These are phyloP conservation scores for Prunella himalayana DNA, from an alignment of 2,113 vertebrate species.

Conservation along the genomic window DNA sequence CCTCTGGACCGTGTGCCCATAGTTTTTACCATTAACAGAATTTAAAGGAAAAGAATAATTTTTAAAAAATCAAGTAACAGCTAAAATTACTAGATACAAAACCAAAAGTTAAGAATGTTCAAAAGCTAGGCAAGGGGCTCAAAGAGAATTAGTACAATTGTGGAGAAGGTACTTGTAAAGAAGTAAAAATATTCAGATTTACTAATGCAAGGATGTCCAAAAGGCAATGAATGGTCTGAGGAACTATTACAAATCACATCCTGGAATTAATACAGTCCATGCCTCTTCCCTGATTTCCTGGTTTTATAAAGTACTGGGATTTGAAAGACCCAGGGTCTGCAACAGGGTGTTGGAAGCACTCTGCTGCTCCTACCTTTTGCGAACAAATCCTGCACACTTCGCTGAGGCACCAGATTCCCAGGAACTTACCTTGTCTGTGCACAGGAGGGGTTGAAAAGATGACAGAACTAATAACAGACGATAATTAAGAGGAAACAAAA, in stretches of 20 bases:
- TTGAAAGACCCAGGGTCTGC: background rate
- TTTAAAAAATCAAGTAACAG: background rate
- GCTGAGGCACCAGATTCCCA: slow-evolving; percentile 15
- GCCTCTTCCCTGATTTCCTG: background rate
- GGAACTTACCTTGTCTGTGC: slow-evolving; percentile 48
- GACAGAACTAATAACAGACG: slow-evolving; percentile 2
- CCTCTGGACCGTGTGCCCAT: background rate
- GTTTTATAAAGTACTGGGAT: background rate
- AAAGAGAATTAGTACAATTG: background rate
- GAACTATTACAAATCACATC: background rate
- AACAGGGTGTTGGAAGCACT: background rate
- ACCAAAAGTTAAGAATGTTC: background rate
- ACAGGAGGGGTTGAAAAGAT: slow-evolving; percentile 1
- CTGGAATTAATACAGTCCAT: background rate
- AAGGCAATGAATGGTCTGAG: background rate
- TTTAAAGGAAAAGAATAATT: background rate
- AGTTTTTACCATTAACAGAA: slow-evolving; percentile 3
- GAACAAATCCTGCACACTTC: slow-evolving; percentile 10
- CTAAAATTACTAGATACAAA: background rate
- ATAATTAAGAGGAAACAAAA: background rate
- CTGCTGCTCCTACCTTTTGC: slow-evolving; percentile 46
- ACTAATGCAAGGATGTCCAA: background rate
- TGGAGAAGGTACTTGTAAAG: background rate
- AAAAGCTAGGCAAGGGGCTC: background rate
- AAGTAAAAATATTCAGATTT: background rate